These are phyloP conservation scores for Apamea monoglypha DNA, from an alignment of 2,888 invertebrate species.

Conservation along the genomic window DNA sequence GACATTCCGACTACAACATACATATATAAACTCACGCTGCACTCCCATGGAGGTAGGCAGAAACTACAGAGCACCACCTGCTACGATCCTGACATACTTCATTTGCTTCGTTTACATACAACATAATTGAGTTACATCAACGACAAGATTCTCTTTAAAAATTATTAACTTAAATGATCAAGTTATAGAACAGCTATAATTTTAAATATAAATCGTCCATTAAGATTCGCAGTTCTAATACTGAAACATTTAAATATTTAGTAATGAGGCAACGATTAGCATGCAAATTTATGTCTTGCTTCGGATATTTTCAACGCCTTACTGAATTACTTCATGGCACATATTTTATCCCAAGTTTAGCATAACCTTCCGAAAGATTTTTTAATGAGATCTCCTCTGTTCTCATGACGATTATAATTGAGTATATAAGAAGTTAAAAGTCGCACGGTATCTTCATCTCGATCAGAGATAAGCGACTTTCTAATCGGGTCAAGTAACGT, in stretches of 20 bases:
- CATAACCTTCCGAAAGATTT: slow-evolving; percentile 57
- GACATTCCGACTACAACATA: slow-evolving; percentile 11
- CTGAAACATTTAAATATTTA: slow-evolving; percentile 23
- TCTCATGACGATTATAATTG: slow-evolving; percentile 73
- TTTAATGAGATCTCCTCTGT: slow-evolving; percentile 62
- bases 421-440: slow-evolving; percentile 75
- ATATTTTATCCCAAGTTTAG: slow-evolving; percentile 45
- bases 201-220: slow-evolving; percentile 25
- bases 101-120: neutral
- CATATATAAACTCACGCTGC: neutral
- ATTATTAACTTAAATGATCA: neutral
- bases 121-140: slow-evolving; percentile 10
- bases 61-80: neutral
- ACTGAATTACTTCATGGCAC: slow-evolving; percentile 32
- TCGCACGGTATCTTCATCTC: slow-evolving; percentile 83
- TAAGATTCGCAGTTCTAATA: slow-evolving; percentile 7
- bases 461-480: slow-evolving; percentile 84
- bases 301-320: slow-evolving; percentile 38
- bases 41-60: neutral
- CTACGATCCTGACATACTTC: neutral
- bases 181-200: slow-evolving; percentile 9
- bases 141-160: slow-evolving; percentile 19
- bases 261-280: slow-evolving; percentile 36
- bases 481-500: slow-evolving; percentile 87
- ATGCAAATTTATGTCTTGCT: slow-evolving; percentile 43